These are phyloP conservation scores for Hyles euphorbiae DNA, from an alignment of 1,140 invertebrate genomes.

Conservation along the genomic window DNA sequence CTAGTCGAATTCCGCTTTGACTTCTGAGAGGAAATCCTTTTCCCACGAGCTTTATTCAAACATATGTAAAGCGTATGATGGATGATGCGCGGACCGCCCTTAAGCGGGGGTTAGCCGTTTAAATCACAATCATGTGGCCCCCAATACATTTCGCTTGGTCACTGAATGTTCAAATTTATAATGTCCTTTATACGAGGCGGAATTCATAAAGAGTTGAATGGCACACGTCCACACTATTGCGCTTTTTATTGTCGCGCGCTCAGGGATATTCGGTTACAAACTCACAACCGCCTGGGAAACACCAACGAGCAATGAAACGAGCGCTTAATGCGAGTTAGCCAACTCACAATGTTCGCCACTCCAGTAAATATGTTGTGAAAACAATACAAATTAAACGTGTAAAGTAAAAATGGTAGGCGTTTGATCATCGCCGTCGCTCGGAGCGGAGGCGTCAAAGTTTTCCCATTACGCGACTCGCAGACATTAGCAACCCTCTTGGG, in stretches of 20 bases:
- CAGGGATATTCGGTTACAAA: constrained; percentile 40
- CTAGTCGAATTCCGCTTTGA: constrained; percentile 53
- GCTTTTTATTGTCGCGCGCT: constrained; percentile 53
- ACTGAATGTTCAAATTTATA: constrained; percentile 68
- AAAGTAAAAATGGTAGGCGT: constrained; percentile 18
- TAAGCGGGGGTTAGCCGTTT: constrained; percentile 58
- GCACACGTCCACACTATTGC: constrained; percentile 62
- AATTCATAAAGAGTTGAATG: constrained; percentile 59
- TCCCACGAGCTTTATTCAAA: constrained; percentile 75
- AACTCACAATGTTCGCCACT: constrained; percentile 23
- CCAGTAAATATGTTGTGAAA: constrained; percentile 34
- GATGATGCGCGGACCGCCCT: constrained; percentile 60
- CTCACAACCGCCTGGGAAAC: too few species aligned
- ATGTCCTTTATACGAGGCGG: constrained; percentile 60
- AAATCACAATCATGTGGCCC: constrained; percentile 66
- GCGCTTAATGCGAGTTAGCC: constrained; percentile 20
- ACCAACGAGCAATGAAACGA: constrained; percentile 14
- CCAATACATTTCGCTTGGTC: constrained; percentile 65
- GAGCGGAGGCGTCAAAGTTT: constrained; percentile 53
- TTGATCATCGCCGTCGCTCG: constrained; percentile 22
- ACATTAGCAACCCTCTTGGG: constrained; percentile 69
- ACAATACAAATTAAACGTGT: constrained; percentile 30
- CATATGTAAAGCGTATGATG: constrained; percentile 76
- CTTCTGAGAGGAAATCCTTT: constrained; percentile 74
- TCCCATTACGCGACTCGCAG: constrained; percentile 67